Evolutionary conservation across 2,888 invertebrate genomes (phyloP).

Genomic region (Pantelozetes paolii): DNA sequence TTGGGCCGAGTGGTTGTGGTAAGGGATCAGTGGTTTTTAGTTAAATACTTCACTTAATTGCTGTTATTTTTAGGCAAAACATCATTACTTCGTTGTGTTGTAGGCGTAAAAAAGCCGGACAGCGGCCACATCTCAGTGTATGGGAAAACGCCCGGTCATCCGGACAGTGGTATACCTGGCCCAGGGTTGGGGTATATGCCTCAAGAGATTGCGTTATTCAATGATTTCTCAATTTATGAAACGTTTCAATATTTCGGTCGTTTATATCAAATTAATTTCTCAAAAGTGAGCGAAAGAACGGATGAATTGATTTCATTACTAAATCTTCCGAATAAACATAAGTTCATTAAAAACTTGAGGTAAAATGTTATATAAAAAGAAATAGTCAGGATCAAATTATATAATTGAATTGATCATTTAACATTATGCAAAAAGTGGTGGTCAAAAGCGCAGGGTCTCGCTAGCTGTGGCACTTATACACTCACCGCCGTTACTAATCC

Average conservation of each 20-base stretch:
- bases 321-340: conserved; percentile 51
- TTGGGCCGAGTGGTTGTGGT: conserved; percentile 40
- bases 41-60: not conserved
- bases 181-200: conserved; percentile 95
- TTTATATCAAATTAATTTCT: conserved; percentile 51
- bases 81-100: conserved; percentile 85
- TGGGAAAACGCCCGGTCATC: conserved; percentile 81
- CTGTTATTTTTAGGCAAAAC: conserved; percentile 66
- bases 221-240: conserved; percentile 52
- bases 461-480: conserved; percentile 38
- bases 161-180: conserved; percentile 86
- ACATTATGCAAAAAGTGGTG: no score
- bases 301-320: conserved; percentile 53
- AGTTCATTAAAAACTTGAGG: conserved; percentile 50
- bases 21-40: not conserved
- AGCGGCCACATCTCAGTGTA: conserved; percentile 83
- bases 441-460: conserved; percentile 38
- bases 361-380: not conserved
- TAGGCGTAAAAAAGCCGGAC: conserved; percentile 78
- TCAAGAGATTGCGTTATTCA: conserved; percentile 54
- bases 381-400: not conserved
- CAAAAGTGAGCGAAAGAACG: conserved; percentile 48
- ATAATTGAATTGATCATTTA: not conserved
- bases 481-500: conserved; percentile 35
- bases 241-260: conserved; percentile 54